Base-by-base conservation (phyloP, 2,888 invertebrate genomes). In the Xylocampa areola region DNA sequence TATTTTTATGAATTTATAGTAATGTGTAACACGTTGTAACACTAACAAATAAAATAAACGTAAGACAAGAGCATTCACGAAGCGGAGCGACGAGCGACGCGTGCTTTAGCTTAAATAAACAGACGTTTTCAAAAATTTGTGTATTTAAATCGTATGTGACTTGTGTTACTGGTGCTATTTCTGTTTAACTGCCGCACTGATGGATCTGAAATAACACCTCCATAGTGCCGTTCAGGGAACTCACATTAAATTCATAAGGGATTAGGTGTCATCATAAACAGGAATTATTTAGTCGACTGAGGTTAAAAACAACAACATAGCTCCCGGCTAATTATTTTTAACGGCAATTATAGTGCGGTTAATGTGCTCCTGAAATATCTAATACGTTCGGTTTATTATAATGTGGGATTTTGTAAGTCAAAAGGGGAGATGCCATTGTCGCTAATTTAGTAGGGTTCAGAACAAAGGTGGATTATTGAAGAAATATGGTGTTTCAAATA, bases 211-310 rank as follows among this genome's bases (percentile, higher is more conserved):
- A 90, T 90, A 91, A 86, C 91, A 90, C 86, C 88, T 88, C 87
- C 82, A 84, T 87, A 85, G 78, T 84, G 84, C 84, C 79, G 85
- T 85, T 83, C 89, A 84, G 84, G 88, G 89, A 90, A 89, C 89
- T 86, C 83, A 75, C 91, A 90, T 92, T 91, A 79, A 91, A 92
- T 92, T 91, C 89, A 92, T 92, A 92, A 84, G 91, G 92, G 93
- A 93, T 94, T 92, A 90, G 89, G 87, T 93, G 92, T 92, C 93
- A 91, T 93, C 93, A 91, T 94, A 94, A 94, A 94, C 92, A 92
- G 90, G 92, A 91, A 88, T 92, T 92, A 93, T 93, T 93, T 92
- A 89, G 89, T 89, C 92, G 86, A 85, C 84, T 90, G 92, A 91
- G 91, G 92, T 91, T 92, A 91, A 90, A 90, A 91, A 88, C 90